Conservation (phyloP, 35 echinoderm and acorn worm genomes). For the Apostichopus parvimensis region DNA sequence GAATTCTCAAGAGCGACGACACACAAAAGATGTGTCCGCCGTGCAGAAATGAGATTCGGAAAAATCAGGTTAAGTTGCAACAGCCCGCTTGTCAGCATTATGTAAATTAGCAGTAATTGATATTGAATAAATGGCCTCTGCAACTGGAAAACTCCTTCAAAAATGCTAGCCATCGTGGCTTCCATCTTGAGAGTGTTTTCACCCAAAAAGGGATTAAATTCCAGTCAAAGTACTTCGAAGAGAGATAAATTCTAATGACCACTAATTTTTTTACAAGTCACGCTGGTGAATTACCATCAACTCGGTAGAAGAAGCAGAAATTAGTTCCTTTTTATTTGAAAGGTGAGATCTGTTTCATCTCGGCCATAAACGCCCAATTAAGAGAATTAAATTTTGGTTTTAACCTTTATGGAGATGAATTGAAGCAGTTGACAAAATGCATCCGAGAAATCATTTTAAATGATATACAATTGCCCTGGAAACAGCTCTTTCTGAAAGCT, state of each 20-base stretch:
- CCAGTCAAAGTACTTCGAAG: background rate
- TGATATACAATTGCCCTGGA: too few species aligned
- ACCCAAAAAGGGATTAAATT: background rate
- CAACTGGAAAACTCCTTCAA: background rate
- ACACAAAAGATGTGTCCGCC: too few species aligned
- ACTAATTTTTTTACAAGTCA: background rate
- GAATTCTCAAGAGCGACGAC: too few species aligned
- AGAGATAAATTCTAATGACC: background rate
- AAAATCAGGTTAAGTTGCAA: conserved; percentile 39
- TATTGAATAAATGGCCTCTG: conserved; percentile 31
- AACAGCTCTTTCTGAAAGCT: too few species aligned
- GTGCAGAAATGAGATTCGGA: background rate
- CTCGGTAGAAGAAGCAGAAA: background rate
- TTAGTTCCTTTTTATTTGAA: background rate
- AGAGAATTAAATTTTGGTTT: too few species aligned
- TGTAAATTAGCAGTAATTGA: conserved; percentile 30
- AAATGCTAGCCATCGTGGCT: background rate
- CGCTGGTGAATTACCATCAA: background rate
- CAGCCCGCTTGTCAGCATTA: background rate
- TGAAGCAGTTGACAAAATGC: too few species aligned
- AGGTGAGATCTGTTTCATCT: too few species aligned
- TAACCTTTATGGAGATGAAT: too few species aligned
- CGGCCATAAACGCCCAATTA: too few species aligned
- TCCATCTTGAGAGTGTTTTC: background rate
- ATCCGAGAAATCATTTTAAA: too few species aligned